Base-by-base conservation (phyloP, 2,113 vertebrate genomes). In the Callospermophilus lateralis region DNA sequence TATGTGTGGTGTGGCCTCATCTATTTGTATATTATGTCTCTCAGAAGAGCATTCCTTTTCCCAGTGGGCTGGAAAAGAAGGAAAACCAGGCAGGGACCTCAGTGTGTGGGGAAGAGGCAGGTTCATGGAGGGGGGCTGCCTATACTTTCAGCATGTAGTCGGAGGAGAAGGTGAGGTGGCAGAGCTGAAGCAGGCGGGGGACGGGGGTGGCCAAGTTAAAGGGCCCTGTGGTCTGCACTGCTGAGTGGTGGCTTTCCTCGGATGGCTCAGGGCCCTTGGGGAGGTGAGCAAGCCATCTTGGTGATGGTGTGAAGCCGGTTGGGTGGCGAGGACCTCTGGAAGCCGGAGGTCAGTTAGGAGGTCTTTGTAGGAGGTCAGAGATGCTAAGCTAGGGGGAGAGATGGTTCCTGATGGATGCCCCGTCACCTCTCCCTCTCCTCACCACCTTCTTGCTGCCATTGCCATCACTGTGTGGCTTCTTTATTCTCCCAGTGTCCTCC, bases 141-240 rank as follows among this genome's bases (percentile, higher is more conserved):
- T 45, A 8, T 1, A 2, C 26, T n/a, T 0, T 68, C 42, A 22
- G 68, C 10, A 34, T 6, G 4, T 0, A 1, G 39, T 6, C 2
- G 9, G 13, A 16, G 45, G 4, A 28, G 1, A 11, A 28, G 10
- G 2, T 1, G 5, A 15, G 37, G 32, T 5, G 24, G 30, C 58
- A 85, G 34, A 48, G 11, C 51, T 13, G n/a, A 65, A 48, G 26
- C 34, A 45, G 45, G n/a, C n/a, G n/a, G n/a, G n/a, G n/a, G n/a
- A n/a, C n/a, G n/a, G 17, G 13, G 20, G 30, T 0, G 0, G 4
- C 53, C 72, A 30, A 61, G 55, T 58, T 15, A 2, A 83, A 90
- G 48, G 65, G n/a, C 6, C 32, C 80, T 63, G n/a, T n/a, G 51
- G n/a, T 70, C 39, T 83, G 12, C 4, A 17, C 16, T 34, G 48